phyloP scores from a whole-genome alignment of 2,888 invertebrate genomes.

The Hartigia nigra region DNA sequence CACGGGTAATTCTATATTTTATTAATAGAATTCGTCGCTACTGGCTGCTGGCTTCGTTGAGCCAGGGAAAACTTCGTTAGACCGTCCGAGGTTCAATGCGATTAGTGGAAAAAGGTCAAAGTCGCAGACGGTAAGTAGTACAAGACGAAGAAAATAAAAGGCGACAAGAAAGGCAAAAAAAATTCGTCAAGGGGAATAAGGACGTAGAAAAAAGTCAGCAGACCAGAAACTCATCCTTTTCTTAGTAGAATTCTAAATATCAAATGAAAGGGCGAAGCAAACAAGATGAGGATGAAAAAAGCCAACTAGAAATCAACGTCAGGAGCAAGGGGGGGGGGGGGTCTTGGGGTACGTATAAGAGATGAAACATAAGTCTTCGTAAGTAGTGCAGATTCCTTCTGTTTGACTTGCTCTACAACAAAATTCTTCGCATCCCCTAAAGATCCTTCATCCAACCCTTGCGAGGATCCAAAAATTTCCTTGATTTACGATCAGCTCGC shows the following conservation, averaged over 20 bases:
- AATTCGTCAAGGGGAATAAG: background rate
- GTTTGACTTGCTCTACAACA: background rate
- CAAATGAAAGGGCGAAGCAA: background rate
- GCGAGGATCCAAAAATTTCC: background rate
- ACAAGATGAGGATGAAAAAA: background rate
- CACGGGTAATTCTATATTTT: background rate
- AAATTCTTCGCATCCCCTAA: background rate
- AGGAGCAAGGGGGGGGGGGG: no score
- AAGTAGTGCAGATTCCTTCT: background rate
- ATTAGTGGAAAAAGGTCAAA: background rate
- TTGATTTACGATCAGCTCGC: background rate
- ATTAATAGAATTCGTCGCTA: background rate
- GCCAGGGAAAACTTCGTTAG: background rate
- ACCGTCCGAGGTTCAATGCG: background rate
- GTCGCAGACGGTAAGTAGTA: background rate
- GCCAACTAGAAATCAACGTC: background rate
- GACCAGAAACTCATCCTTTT: background rate
- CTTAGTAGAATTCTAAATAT: background rate
- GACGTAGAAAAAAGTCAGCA: background rate
- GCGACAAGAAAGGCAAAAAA: background rate
- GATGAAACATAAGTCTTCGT: background rate
- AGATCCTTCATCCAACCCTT: background rate
- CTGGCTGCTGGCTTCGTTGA: background rate
- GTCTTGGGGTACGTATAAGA: background rate
- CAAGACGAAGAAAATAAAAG: background rate